A percentile compares a stretch with the other conserved stretches of the same genome.
These are phyloP conservation scores for Pangasius macronema DNA, from an alignment of 2,797 vertebrate genomes.

Conservation along the genomic window DNA sequence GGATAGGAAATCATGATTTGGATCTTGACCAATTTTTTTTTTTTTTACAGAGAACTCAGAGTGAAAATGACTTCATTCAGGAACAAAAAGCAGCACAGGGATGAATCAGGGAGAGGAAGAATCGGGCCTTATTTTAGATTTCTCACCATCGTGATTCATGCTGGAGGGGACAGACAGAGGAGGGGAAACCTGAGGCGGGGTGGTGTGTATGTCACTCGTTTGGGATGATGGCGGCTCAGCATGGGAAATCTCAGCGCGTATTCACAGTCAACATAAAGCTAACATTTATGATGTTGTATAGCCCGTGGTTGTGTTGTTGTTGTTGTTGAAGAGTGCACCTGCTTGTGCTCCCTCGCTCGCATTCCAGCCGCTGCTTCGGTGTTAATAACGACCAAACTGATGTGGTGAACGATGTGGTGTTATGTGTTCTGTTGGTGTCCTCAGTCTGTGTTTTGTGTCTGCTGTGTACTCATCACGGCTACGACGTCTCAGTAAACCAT, in stretches of 20 bases:
- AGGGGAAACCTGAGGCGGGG: constrained; percentile 2
- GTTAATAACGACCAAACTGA: not conserved
- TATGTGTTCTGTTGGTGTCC: not conserved
- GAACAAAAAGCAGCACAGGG: not conserved
- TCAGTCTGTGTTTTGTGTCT: not conserved
- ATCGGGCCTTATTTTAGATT: constrained; percentile 37
- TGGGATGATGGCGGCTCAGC: not conserved
- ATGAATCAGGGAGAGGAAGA: constrained; percentile 38
- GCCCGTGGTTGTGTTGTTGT: not conserved
- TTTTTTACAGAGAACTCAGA: constrained; percentile 18
- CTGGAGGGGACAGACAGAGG: constrained; percentile 1
- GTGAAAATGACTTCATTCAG: constrained; percentile 43
- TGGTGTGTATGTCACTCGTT: not conserved
- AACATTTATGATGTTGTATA: not conserved
- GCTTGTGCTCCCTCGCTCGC: not conserved
- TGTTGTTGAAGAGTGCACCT: constrained; percentile 38
- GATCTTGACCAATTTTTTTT: constrained; percentile 20
- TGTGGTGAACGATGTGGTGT: not conserved
- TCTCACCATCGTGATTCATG: constrained; percentile 36
- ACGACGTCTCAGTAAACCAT: constrained; percentile 43
- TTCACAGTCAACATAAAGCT: not conserved
- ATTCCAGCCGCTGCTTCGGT: not conserved
- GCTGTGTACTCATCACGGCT: constrained; percentile 49
- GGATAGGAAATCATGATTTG: constrained; percentile 31
- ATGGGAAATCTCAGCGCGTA: not conserved